A percentile compares a stretch with the other conserved stretches of the same genome.
Conservation (phyloP, 2,113 vertebrate genomes). For the Vanacampus margaritifer region DNA sequence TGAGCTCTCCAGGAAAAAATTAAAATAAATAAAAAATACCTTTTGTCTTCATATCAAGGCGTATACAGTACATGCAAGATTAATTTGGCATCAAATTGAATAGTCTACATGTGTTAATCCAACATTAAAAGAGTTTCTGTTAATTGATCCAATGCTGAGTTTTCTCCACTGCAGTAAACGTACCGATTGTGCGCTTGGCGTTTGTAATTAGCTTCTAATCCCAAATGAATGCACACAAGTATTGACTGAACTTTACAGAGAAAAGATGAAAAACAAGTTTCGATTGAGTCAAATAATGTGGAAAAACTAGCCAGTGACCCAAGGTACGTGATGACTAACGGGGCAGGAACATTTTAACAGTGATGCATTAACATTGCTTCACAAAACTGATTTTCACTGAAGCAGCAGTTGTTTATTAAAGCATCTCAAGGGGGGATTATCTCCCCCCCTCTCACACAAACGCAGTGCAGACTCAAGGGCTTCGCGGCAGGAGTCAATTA, state of each 20-base stretch:
- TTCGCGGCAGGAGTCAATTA: conserved; percentile 59
- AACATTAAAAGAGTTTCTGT: no score
- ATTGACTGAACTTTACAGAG: conserved; percentile 1
- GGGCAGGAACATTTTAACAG: conserved; percentile 4
- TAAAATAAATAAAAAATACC: no score
- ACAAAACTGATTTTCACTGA: conserved; percentile 29
- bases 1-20: no score
- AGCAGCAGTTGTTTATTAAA: conserved; percentile 34
- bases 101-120: no score
- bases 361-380: conserved; percentile 3
- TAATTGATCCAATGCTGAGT: no score
- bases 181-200: no score
- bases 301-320: background rate
- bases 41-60: no score
- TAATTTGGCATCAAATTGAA: no score
- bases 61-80: no score
- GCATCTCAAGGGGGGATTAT: conserved; percentile 11
- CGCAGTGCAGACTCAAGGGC: conserved; percentile 23
- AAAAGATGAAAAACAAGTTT: background rate
- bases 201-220: no score
- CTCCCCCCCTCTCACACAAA: conserved; percentile 8
- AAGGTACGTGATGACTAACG: background rate
- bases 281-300: conserved; percentile 3
- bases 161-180: no score
- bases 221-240: background rate